These are phyloP conservation scores for Pteropus rufus DNA, from an alignment of 2,797 vertebrate species.

Conservation along the genomic window DNA sequence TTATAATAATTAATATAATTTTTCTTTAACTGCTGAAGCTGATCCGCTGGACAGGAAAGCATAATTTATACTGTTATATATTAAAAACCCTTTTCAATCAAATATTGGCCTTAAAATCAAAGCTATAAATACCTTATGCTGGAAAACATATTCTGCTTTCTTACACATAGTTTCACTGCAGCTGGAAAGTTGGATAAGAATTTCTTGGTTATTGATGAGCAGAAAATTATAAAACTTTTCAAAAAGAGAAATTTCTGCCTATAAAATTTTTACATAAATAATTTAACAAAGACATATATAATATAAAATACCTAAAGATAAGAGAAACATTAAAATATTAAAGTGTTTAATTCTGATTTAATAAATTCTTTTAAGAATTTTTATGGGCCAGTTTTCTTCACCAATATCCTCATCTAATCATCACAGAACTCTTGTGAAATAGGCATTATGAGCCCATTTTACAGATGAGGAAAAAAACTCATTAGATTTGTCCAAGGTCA, in stretches of 20 bases:
- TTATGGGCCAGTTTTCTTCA: background rate
- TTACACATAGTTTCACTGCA: background rate
- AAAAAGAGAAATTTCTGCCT: background rate
- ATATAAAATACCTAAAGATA: background rate
- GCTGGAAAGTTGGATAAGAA: background rate
- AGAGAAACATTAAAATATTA: background rate
- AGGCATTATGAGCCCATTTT: background rate
- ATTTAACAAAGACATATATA: background rate
- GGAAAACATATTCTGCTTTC: slow-evolving; percentile 28
- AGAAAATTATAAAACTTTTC: background rate
- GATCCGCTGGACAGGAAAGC: background rate
- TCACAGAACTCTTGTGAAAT: background rate
- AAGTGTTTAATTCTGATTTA: background rate
- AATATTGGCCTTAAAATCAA: background rate
- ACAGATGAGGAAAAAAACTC: background rate
- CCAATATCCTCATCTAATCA: background rate
- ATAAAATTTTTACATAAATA: background rate
- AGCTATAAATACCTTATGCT: background rate
- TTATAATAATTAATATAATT: background rate
- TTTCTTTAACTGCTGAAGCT: background rate
- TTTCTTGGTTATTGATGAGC: background rate
- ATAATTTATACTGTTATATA: background rate
- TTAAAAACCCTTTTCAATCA: background rate
- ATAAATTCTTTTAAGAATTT: background rate
- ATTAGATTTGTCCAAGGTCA: background rate